Conservation (phyloP, 2,113 vertebrate genomes). For the Seriola quinqueradiata region DNA sequence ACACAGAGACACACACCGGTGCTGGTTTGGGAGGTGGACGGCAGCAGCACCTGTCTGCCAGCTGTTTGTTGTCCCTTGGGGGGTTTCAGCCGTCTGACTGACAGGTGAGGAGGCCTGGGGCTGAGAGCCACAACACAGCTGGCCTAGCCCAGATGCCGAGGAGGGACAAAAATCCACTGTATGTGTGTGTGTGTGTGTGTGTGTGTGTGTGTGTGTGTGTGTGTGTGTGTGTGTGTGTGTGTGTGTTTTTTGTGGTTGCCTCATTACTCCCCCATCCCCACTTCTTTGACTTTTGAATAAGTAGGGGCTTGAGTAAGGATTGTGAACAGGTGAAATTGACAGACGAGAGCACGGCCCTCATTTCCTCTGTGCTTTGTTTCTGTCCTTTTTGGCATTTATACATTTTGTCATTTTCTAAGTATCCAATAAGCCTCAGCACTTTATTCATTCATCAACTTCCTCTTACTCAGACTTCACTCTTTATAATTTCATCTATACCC, state of each 20-base stretch:
- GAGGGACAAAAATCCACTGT: constrained; percentile 63
- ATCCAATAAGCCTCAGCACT: constrained; percentile 10
- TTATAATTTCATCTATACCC: constrained; percentile 14
- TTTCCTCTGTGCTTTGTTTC: constrained; percentile 30
- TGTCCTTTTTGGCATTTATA: constrained; percentile 17
- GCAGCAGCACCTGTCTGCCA: constrained; percentile 79
- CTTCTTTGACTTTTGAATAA: constrained; percentile 40
- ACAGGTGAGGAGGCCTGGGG: constrained; percentile 77
- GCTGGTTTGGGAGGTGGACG: constrained; percentile 62
- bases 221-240: constrained; percentile 23
- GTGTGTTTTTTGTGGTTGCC: constrained; percentile 27
- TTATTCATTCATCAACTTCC: constrained; percentile 40
- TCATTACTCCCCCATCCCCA: constrained; percentile 48
- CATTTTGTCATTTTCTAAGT: constrained; percentile 33
- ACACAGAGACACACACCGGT: constrained; percentile 57
- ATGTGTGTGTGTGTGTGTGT: constrained; percentile 28
- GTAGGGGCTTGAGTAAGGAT: constrained; percentile 19
- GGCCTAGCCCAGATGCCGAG: constrained; percentile 76
- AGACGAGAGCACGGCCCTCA: background rate
- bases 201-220: constrained; percentile 17
- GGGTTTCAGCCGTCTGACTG: constrained; percentile 74
- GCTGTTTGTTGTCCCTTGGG: constrained; percentile 78
- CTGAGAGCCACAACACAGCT: constrained; percentile 79
- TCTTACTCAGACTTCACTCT: constrained; percentile 22
- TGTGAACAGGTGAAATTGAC: constrained; percentile 61